Percentiles rank a stretch among this genome's conserved stretches.
These are phyloP conservation scores for Cheilosia variabilis DNA, from an alignment of 2,888 invertebrate species.

Conservation along the genomic window DNA sequence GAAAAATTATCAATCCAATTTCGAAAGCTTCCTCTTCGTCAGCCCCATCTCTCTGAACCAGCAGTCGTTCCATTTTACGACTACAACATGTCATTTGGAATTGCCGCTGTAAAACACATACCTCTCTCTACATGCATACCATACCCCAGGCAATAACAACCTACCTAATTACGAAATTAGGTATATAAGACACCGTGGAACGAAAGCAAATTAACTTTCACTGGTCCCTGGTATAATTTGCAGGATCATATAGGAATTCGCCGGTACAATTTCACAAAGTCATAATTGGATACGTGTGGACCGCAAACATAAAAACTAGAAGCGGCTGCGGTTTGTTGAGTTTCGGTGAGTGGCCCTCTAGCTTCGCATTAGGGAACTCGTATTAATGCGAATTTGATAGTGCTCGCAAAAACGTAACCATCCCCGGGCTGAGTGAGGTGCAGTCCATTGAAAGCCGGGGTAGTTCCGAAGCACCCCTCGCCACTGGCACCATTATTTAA, in stretches of 20 bases:
- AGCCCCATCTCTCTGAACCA: not conserved
- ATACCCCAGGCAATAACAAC: constrained; percentile 44
- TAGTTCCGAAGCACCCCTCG: not conserved
- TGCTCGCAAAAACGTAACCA: not conserved
- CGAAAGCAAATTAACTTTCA: constrained; percentile 46
- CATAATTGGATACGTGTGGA: constrained; percentile 67
- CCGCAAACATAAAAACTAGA: constrained; percentile 64
- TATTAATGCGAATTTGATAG: constrained; percentile 65
- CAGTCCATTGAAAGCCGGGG: constrained; percentile 22
- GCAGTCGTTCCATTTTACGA: constrained; percentile 39
- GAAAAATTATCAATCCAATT: constrained; percentile 37
- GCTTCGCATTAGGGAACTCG: not conserved
- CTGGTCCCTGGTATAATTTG: not conserved
- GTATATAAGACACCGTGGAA: constrained; percentile 38
- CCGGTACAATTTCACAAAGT: constrained; percentile 51
- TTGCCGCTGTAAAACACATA: constrained; percentile 20
- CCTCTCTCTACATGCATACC: not conserved
- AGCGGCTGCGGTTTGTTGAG: constrained; percentile 50
- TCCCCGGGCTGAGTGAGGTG: not conserved
- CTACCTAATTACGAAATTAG: constrained; percentile 58
- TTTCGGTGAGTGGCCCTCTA: not conserved
- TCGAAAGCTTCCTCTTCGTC: constrained; percentile 23
- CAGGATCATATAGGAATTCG: constrained; percentile 33
- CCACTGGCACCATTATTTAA: constrained; percentile 52
- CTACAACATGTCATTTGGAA: constrained; percentile 43